Evolutionary conservation across 1,140 invertebrate genomes (phyloP), one percentile per base, ranked within the genome.

Genomic region (Nixonia krombeini): DNA sequence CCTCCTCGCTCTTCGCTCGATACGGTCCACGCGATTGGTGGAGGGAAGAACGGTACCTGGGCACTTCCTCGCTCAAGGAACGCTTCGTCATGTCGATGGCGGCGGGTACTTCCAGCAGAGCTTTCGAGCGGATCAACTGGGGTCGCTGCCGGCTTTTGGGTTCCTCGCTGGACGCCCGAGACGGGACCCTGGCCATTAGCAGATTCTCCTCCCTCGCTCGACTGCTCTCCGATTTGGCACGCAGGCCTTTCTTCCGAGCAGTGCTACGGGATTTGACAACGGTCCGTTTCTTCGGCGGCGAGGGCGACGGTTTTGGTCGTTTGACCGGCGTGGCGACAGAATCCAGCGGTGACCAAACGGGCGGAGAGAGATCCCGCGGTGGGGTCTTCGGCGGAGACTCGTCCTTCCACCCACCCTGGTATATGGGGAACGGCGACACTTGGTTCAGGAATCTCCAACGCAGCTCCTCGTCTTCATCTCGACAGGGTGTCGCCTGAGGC

Each of bases 401-500:
- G 18, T 85, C 83, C 38, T 74, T 84, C 84, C 83, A 85, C 1
- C 73, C 84, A n/a, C 84, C 84, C 31, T 85, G 83, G 17, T 84
- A 84, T 1, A 85, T 47, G 0, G 84, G 84, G 7, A 85, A 84
- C 5, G 83, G 81, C 2, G 80, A 76, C 2, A 85, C 73, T 46
- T 78, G 76, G 26, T 82, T 84, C 6, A 85, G 65, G 2, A 85
- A 76, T 7, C 76, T 67, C 81, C 75, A 77, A 0, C 83, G 78
- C 10, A 75, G 76, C n/a, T 84, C 81, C 6, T 79, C 80, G 18
- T 79, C 75, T n/a, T 74, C 72, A 4, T 61, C 68, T 4, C 28
- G 38, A 0, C 57, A 21, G 0, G 68, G 55, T 3, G 73, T 64
- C 0, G 65, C 46, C 12, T 53, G 46, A 10, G 80, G 76, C 0